Evolutionary conservation across 2,797 vertebrate genomes (phyloP), one percentile per base, ranked within the genome.

Genomic region (Taenioides sp.): DNA sequence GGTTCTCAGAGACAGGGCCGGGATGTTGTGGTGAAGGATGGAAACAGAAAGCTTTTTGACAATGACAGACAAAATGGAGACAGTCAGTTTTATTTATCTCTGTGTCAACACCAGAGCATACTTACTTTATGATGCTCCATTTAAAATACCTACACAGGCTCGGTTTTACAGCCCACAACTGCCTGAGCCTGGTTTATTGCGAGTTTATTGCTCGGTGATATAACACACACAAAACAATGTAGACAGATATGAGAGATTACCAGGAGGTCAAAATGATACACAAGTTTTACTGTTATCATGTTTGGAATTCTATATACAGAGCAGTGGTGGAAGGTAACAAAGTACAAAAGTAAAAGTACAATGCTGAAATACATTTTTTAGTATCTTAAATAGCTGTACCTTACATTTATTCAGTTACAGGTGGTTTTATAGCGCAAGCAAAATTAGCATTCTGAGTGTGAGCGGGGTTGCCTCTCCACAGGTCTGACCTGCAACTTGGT

Each of bases 121-220:
- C 79, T 77, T 25, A 34, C 16, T 88, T 89, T 84, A 88, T 76
- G 76, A 86, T 61, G 71, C 68, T 25, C 74, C 80, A 75, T 76
- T 85, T 80, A 86, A 92, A 88, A 78, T 76, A 69, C 69, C 69
- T 80, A 27, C 47, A 60, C 25, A 76, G 69, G n/a, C 73, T 79
- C 70, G 58, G 43, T 52, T 87, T 86, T 78, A 84, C 61, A 76
- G 7, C 22, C 76, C 66, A 67, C 65, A 69, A 34, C 49, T 1
- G 18, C 23, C 49, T 67, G 20, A 75, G 64, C 66, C 72, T 27
- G 80, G 78, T 88, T 84, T 81, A 87, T 77, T 71, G 23, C 27
- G 2, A 0, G 72, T 86, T 75, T 75, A 83, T 72, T 76, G 75
- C 68, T 67, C 40, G 16, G 12, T 37, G 22, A 78, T 79, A 65